Evolutionary conservation across 2,888 invertebrate genomes (phyloP).

Genomic region (Archaeoteleia sp.): DNA sequence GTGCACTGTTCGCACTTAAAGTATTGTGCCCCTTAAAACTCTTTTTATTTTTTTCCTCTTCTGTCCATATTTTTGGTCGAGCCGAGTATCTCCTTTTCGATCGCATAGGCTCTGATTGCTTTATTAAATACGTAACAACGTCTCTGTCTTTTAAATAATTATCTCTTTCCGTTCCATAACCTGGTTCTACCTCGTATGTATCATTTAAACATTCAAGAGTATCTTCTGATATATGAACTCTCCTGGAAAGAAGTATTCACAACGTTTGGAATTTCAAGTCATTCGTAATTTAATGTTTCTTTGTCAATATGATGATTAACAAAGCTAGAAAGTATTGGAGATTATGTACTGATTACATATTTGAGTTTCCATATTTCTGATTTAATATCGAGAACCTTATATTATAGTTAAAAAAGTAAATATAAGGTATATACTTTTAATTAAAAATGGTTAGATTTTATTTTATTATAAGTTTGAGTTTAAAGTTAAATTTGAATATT

Average conservation of each 20-base stretch:
- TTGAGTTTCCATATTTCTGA: too few relatives aligned
- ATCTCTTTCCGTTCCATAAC: conserved; percentile 89
- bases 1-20: conserved; percentile 53
- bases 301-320: too few relatives aligned
- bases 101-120: conserved; percentile 85
- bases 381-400: too few relatives aligned
- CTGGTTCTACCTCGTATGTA: conserved; percentile 95
- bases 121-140: conserved; percentile 92
- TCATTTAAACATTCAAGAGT: conserved; percentile 90
- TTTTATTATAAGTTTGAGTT: too few relatives aligned
- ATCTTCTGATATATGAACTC: conserved; percentile 96
- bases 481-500: too few relatives aligned
- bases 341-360: too few relatives aligned
- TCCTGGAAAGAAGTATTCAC: conserved; percentile 82
- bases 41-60: conserved; percentile 69
- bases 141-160: conserved; percentile 89
- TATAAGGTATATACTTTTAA: too few relatives aligned
- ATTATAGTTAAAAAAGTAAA: too few relatives aligned
- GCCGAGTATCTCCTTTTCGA: conserved; percentile 76
- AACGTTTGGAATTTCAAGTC: too few relatives aligned
- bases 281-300: too few relatives aligned
- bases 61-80: conserved; percentile 72
- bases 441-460: too few relatives aligned
- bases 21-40: conserved; percentile 70
- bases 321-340: too few relatives aligned